A percentile compares a stretch with the other conserved stretches of the same genome.
These are phyloP conservation scores for Noctua janthe DNA, from an alignment of 2,888 invertebrate genomes.

Conservation along the genomic window DNA sequence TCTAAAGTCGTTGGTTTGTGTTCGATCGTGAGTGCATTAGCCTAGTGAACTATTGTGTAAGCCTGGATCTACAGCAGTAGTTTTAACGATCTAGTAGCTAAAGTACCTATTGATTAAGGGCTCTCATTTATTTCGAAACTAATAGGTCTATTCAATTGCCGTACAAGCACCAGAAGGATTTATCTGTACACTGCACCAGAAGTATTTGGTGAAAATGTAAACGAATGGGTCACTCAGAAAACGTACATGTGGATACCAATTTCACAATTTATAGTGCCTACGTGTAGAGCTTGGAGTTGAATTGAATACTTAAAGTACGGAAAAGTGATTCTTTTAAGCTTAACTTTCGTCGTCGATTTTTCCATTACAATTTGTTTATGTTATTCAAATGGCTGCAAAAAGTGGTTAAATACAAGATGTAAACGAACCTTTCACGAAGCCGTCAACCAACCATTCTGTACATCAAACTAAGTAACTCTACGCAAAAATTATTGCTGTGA, in stretches of 20 bases:
- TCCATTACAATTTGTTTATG: no score
- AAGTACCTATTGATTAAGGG: slow-evolving; percentile 7
- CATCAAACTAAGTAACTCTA: no score
- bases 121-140: neutral
- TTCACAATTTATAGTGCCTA: neutral
- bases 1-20: slow-evolving; percentile 1
- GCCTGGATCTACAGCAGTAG: neutral
- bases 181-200: neutral
- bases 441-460: no score
- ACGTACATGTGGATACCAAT: neutral
- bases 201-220: neutral
- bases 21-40: slow-evolving; percentile 17
- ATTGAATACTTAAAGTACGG: no score
- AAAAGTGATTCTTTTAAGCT: no score
- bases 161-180: neutral
- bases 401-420: no score
- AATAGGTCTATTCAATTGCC: slow-evolving; percentile 17
- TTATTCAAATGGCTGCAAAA: no score
- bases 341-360: no score
- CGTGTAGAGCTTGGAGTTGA: no score
- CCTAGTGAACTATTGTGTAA: slow-evolving; percentile 44
- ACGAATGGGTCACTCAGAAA: neutral
- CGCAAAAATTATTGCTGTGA: no score
- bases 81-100: neutral
- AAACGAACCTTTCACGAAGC: no score